Conservation (phyloP, 2,797 vertebrate species). For the Cossypha caffra region DNA sequence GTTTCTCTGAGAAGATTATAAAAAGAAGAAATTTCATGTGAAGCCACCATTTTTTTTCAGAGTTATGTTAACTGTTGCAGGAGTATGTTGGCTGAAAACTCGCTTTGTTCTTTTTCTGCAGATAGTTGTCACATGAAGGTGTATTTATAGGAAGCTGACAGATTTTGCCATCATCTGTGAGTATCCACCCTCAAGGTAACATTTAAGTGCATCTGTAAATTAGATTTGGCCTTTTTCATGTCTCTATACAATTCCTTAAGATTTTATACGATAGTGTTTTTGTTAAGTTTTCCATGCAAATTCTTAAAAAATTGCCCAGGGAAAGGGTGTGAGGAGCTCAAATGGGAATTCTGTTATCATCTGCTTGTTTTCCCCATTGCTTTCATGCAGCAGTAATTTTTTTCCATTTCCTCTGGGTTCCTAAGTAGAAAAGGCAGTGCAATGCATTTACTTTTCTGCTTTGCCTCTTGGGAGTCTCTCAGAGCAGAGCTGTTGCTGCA, state of each 20-base stretch:
- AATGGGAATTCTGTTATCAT: not conserved
- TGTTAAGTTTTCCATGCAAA: not conserved
- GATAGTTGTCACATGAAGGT: not conserved
- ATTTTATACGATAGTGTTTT: not conserved
- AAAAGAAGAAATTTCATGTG: not conserved
- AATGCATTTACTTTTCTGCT: not conserved
- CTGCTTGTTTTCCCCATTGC: not conserved
- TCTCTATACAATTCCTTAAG: not conserved
- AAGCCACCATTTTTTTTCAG: not conserved
- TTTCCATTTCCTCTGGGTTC: not conserved
- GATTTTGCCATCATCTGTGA: slow-evolving; percentile 23
- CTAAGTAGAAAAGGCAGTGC: not conserved
- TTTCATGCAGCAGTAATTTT: not conserved
- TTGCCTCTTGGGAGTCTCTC: not conserved
- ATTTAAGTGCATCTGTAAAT: not conserved
- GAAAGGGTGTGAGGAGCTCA: not conserved
- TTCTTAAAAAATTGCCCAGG: not conserved
- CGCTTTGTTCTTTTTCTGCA: slow-evolving; percentile 1
- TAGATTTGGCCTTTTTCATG: not conserved
- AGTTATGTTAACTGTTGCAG: not conserved
- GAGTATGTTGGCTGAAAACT: not conserved
- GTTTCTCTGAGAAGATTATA: not conserved
- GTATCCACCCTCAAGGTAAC: not conserved
- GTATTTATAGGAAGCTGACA: not conserved
- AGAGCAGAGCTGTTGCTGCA: not conserved